phyloP scores from a whole-genome alignment of 1,140 invertebrate species.

The Eriocheir sinensis region DNA sequence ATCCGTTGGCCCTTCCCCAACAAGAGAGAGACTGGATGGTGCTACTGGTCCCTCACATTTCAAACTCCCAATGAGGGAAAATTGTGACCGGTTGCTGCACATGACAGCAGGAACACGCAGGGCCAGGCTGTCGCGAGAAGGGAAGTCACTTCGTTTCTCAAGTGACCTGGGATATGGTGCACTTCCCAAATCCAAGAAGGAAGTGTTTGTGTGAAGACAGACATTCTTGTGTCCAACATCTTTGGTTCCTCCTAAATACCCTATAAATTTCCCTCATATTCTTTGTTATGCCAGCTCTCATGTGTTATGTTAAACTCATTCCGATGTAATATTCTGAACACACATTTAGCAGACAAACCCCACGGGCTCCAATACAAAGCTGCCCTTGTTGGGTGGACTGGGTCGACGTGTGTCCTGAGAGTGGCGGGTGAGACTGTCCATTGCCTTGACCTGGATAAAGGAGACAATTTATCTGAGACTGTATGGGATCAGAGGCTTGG shows the following conservation, averaged over 20 bases:
- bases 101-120: constrained; percentile 33
- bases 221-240: background rate
- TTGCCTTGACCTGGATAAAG: constrained; percentile 67
- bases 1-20: background rate
- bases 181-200: constrained; percentile 61
- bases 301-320: background rate
- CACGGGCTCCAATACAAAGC: background rate
- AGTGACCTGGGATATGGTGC: constrained; percentile 63
- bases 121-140: constrained; percentile 36
- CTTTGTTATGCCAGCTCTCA: background rate
- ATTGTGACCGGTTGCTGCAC: constrained; percentile 23
- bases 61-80: constrained; percentile 13
- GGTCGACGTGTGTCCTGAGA: background rate
- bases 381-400: background rate
- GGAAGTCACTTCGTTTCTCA: constrained; percentile 51
- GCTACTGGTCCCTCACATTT: background rate
- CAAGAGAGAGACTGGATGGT: constrained; percentile 31
- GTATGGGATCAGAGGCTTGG: constrained; percentile 65
- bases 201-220: constrained; percentile 66
- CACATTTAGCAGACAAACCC: background rate
- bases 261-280: background rate
- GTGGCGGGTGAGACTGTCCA: background rate
- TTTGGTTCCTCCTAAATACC: background rate
- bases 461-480: constrained; percentile 61
- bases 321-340: background rate